These are phyloP conservation scores for Acronicta alni DNA, from an alignment of 2,888 invertebrate species.

Conservation along the genomic window DNA sequence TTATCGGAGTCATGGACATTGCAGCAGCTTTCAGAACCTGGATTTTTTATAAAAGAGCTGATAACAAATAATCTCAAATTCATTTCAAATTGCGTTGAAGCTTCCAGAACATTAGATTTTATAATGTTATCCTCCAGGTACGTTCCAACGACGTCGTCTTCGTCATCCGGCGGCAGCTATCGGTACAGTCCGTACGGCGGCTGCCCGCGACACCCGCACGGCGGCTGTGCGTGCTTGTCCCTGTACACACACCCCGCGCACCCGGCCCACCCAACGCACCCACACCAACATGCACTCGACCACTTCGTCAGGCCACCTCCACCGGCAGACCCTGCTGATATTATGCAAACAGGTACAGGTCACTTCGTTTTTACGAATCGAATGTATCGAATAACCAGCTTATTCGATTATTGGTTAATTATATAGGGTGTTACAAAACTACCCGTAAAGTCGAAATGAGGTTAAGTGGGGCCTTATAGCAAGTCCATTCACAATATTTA, in stretches of 20 bases:
- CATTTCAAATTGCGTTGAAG: not conserved
- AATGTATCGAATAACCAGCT: not conserved
- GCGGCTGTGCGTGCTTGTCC: slow-evolving; percentile 91
- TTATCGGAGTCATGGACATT: slow-evolving; percentile 11
- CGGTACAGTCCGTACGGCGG: slow-evolving; percentile 89
- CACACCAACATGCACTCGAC: slow-evolving; percentile 88
- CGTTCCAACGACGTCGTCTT: slow-evolving; percentile 87
- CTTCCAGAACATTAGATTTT: not conserved
- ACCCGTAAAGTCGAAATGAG: too few species aligned
- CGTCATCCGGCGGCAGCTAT: slow-evolving; percentile 81
- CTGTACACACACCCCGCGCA: slow-evolving; percentile 86
- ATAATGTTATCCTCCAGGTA: slow-evolving; percentile 86
- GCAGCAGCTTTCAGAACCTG: slow-evolving; percentile 1
- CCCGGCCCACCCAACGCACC: slow-evolving; percentile 86
- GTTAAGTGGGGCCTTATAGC: too few species aligned
- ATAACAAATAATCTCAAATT: not conserved
- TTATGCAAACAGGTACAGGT: slow-evolving; percentile 84
- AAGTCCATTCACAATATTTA: too few species aligned
- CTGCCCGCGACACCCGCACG: slow-evolving; percentile 93
- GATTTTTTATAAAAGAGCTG: not conserved
- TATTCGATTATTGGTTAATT: not conserved
- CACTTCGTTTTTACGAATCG: not conserved
- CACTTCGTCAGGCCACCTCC: slow-evolving; percentile 87
- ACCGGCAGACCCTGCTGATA: slow-evolving; percentile 85
- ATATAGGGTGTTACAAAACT: too few species aligned